These are phyloP conservation scores for Cyaniris semiargus DNA, from an alignment of 2,888 invertebrate genomes.

Conservation along the genomic window DNA sequence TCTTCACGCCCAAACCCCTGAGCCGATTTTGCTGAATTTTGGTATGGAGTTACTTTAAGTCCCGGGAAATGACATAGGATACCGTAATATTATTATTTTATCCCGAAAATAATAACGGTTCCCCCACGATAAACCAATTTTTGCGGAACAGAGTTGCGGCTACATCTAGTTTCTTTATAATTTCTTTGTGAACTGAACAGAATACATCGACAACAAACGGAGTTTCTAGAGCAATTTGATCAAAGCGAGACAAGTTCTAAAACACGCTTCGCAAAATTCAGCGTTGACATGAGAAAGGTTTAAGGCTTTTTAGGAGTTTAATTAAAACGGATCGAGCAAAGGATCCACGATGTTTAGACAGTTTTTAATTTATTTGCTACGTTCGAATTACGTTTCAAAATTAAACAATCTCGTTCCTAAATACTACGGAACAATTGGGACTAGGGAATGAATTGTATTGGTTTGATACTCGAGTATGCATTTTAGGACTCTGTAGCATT, in stretches of 20 bases:
- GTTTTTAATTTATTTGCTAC: slow-evolving; percentile 14
- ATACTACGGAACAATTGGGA: neutral
- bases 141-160: no score
- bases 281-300: slow-evolving; percentile 10
- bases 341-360: neutral
- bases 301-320: slow-evolving; percentile 4
- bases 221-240: neutral
- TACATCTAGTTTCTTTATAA: neutral
- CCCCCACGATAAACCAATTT: no score
- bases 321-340: slow-evolving; percentile 10
- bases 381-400: neutral
- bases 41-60: no score
- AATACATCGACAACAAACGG: neutral
- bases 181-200: neutral
- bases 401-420: neutral
- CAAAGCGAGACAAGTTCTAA: neutral
- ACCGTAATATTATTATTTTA: no score
- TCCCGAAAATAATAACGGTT: no score
- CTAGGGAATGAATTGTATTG: neutral
- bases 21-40: no score
- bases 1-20: no score
- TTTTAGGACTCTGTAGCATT: neutral
- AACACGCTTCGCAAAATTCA: neutral
- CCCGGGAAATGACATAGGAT: no score
- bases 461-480: neutral